Conservation (phyloP, 2,888 invertebrate genomes). For the Autographa gamma region DNA sequence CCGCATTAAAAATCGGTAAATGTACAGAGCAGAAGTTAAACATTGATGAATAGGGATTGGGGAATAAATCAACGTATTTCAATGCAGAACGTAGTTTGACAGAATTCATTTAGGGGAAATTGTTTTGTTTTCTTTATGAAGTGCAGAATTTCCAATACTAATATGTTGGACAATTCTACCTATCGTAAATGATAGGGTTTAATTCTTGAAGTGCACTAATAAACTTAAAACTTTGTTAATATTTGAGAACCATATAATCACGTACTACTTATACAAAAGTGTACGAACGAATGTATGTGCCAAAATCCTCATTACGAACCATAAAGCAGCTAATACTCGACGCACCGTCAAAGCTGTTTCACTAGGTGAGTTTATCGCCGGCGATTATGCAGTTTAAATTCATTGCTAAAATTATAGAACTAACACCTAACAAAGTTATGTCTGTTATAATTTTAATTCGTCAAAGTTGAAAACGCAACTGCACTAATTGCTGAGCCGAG, state of each 20-base stretch:
- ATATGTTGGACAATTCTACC: no score
- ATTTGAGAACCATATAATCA: no score
- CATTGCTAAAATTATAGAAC: slow-evolving; percentile 20
- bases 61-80: slow-evolving; percentile 24
- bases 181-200: no score
- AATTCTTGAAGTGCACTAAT: no score
- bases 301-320: no score
- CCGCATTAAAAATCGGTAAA: slow-evolving; percentile 52
- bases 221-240: no score
- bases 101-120: not conserved
- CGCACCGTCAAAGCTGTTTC: slow-evolving; percentile 18
- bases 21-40: slow-evolving; percentile 30
- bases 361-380: not conserved
- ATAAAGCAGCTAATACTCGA: slow-evolving; percentile 8
- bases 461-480: slow-evolving; percentile 42
- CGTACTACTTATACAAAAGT: no score
- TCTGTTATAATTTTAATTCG: slow-evolving; percentile 33
- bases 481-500: slow-evolving; percentile 37
- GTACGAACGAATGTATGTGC: no score
- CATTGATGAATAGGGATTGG: slow-evolving; percentile 35
- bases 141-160: not conserved
- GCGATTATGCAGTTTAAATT: slow-evolving; percentile 12
- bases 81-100: slow-evolving; percentile 7
- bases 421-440: slow-evolving; percentile 17
- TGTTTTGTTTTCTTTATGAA: not conserved